Evolutionary conservation across 2,113 vertebrate species (phyloP).

Genomic region (Mustela nigripes): DNA sequence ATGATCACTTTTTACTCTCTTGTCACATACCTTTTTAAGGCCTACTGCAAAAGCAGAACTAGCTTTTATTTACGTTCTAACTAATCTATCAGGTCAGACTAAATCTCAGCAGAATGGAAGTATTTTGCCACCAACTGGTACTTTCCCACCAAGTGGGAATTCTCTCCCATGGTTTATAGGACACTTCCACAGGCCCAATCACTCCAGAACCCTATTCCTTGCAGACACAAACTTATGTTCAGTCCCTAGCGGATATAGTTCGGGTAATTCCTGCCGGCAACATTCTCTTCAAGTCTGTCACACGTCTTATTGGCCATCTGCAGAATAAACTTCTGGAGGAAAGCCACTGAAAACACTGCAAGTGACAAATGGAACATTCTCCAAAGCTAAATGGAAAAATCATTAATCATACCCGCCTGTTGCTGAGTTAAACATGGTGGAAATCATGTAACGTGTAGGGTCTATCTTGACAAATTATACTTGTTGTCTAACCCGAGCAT

Average conservation of each 20-base stretch:
- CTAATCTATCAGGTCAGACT: background rate
- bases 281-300: constrained; percentile 30
- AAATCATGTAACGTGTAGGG: constrained; percentile 42
- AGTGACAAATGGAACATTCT: constrained; percentile 76
- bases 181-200: background rate
- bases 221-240: background rate
- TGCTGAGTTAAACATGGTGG: background rate
- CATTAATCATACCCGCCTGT: background rate
- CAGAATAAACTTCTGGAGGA: constrained; percentile 65
- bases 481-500: background rate
- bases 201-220: constrained; percentile 49
- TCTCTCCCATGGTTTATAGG: background rate
- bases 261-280: constrained; percentile 55
- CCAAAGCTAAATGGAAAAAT: constrained; percentile 71
- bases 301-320: constrained; percentile 57
- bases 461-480: constrained; percentile 22
- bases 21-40: background rate
- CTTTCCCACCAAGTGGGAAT: background rate
- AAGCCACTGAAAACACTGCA: constrained; percentile 71
- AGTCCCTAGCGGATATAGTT: constrained; percentile 23
- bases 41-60: background rate
- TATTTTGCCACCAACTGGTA: background rate
- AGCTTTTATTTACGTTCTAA: background rate
- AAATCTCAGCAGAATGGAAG: background rate
- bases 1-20: background rate